Evolutionary conservation across 2,797 vertebrate genomes (phyloP), one percentile per base, ranked within the genome.

Genomic region (Microctenopoma steveboyesi): DNA sequence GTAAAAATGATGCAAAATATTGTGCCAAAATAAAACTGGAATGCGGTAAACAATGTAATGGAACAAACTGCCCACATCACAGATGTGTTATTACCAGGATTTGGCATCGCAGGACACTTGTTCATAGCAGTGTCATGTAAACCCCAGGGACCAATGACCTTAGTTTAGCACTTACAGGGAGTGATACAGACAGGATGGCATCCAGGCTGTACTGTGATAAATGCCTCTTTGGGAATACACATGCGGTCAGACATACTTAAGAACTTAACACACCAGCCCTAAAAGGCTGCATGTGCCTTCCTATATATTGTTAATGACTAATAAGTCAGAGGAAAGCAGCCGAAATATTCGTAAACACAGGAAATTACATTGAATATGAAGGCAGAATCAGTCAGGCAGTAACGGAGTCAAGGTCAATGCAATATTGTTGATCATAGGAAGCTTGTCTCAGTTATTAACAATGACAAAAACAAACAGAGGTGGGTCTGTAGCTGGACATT

Each of bases 391-490:
- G 69, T 82, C 42, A 3, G 70, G 78, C 63, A 59, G 75, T 58
- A 25, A 51, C 64, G 79, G 76, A 90, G 91, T 86, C 71, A 66
- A 92, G 91, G 91, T 93, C 93, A 92, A 91, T 91, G 85, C 74
- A 93, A 94, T 95, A 93, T 92, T 94, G 93, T 94, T 94, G 92
- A 93, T 94, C 68, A 91, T 86, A 92, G 93, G 93, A 95, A 94
- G 87, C 79, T 89, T 61, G 88, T 91, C 88, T 86, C 81, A 49
- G 82, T 86, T 85, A 90, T 91, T 91, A 87, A 92, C 91, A 93
- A 93, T 92, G 90, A 90, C 79, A 80, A 87, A 90, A 89, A 91
- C 86, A 92, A 90, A 92, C 87, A 88, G 72, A 85, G 89, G 92
- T 84, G 89, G 84, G 88, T 86, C 89, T 64, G 53, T 48, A 54